phyloP scores from a whole-genome alignment of 2,888 invertebrate genomes.

The Drosophila ustulata region DNA sequence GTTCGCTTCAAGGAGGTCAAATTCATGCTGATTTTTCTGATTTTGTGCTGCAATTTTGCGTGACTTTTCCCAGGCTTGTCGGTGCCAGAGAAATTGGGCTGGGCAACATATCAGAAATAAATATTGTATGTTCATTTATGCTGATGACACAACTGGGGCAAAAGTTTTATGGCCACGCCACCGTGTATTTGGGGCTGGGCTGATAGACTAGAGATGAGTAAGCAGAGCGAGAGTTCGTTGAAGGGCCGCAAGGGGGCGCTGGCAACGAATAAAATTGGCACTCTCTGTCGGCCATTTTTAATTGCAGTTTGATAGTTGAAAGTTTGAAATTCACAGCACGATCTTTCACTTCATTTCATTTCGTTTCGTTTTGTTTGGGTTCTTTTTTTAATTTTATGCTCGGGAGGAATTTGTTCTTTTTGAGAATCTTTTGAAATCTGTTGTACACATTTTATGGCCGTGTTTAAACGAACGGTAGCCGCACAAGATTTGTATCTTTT shows the following conservation, averaged over 20 bases:
- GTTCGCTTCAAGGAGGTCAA: constrained; percentile 44
- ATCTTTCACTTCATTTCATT: constrained; percentile 26
- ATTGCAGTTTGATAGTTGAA: constrained; percentile 58
- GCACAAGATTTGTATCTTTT: constrained; percentile 64
- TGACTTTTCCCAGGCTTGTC: constrained; percentile 47
- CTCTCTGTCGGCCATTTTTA: constrained; percentile 44
- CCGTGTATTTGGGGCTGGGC: constrained; percentile 14
- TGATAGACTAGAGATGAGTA: constrained; percentile 14
- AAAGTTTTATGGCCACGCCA: constrained; percentile 19
- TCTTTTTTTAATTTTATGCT: not conserved
- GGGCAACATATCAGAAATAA: constrained; percentile 46
- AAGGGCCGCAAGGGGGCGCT: constrained; percentile 53
- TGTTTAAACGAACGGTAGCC: constrained; percentile 66
- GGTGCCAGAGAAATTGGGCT: constrained; percentile 16
- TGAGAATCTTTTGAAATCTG: constrained; percentile 36
- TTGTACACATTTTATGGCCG: constrained; percentile 40
- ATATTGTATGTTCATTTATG: constrained; percentile 22
- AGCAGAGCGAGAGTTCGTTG: constrained; percentile 2
- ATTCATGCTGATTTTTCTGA: constrained; percentile 50
- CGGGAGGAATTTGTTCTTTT: constrained; percentile 1
- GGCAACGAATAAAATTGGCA: constrained; percentile 33
- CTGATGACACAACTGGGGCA: constrained; percentile 73
- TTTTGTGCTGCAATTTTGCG: constrained; percentile 40
- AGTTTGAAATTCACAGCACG: constrained; percentile 58
- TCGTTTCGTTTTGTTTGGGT: not conserved